Conservation (phyloP, 1,140 invertebrate genomes). For the Asobara japonica region DNA sequence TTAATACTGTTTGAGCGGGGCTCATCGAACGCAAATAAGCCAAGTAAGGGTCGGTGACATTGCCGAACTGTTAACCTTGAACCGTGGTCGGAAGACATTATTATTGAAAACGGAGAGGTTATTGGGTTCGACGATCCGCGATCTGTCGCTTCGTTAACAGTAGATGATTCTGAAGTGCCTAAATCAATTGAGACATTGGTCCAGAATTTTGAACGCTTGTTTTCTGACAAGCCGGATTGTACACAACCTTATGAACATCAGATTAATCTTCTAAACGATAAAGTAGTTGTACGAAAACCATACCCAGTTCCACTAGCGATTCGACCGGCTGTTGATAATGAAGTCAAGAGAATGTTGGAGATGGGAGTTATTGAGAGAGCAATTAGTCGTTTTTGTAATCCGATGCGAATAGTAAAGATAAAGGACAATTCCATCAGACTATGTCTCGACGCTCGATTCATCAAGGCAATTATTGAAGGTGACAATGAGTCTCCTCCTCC, state of each 20-base stretch:
- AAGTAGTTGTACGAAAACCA: neutral
- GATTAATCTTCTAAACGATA: neutral
- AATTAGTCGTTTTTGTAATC: neutral
- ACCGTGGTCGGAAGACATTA: no score
- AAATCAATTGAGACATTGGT: neutral
- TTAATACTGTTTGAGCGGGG: neutral
- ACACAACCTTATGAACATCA: neutral
- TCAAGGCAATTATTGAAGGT: neutral
- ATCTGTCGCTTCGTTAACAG: no score
- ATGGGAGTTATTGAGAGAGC: neutral
- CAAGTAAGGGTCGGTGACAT: neutral
- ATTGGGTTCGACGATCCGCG: no score
- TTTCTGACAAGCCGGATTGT: neutral
- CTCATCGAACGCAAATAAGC: neutral
- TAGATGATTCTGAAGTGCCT: neutral
- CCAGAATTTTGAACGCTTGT: neutral
- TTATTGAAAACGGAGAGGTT: no score
- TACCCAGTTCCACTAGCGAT: neutral
- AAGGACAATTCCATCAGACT: neutral
- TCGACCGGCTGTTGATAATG: neutral
- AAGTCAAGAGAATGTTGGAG: slow-evolving; percentile 11
- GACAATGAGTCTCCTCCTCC: slow-evolving; percentile 13
- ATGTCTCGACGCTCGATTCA: slow-evolving; percentile 6
- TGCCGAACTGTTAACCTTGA: no score
- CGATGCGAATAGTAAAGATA: neutral